Conservation (phyloP, 2,888 invertebrate species). For the Alcis repandata region DNA sequence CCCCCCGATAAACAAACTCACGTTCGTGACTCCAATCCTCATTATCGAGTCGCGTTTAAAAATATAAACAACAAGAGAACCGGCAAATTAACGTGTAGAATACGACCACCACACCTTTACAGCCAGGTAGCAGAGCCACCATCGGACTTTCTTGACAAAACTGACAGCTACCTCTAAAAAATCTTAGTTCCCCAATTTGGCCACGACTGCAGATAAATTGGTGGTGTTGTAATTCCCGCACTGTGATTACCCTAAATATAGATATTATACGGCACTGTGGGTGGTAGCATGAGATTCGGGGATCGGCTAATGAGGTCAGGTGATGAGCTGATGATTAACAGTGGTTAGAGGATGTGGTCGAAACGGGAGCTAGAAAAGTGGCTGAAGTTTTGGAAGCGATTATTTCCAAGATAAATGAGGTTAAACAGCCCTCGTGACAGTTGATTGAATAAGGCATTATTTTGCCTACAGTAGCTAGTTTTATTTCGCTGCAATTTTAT, state of each 20-base stretch:
- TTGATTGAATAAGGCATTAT: no score
- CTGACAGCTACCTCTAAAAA: not conserved
- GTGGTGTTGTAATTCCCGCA: slow-evolving; percentile 69
- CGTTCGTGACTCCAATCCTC: slow-evolving; percentile 77
- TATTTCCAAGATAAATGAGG: no score
- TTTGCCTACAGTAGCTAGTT: no score
- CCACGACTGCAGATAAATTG: not conserved
- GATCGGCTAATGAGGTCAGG: slow-evolving; percentile 32
- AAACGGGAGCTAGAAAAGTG: not conserved
- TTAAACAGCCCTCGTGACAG: no score
- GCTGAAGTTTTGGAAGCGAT: no score
- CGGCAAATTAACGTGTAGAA: slow-evolving; percentile 76
- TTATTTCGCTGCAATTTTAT: no score
- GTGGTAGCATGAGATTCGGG: slow-evolving; percentile 45
- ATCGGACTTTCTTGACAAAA: not conserved
- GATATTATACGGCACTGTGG: slow-evolving; percentile 71
- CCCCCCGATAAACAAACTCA: slow-evolving; percentile 54
- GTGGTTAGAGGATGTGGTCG: slow-evolving; percentile 6
- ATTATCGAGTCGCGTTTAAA: slow-evolving; percentile 84
- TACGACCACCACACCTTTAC: not conserved
- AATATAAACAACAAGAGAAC: slow-evolving; percentile 80
- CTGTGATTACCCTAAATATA: slow-evolving; percentile 81
- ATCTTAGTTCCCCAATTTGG: not conserved
- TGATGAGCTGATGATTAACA: slow-evolving; percentile 17
- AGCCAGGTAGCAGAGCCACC: not conserved